Conservation (phyloP, 2,797 vertebrate genomes). For the Lateolabrax maculatus region DNA sequence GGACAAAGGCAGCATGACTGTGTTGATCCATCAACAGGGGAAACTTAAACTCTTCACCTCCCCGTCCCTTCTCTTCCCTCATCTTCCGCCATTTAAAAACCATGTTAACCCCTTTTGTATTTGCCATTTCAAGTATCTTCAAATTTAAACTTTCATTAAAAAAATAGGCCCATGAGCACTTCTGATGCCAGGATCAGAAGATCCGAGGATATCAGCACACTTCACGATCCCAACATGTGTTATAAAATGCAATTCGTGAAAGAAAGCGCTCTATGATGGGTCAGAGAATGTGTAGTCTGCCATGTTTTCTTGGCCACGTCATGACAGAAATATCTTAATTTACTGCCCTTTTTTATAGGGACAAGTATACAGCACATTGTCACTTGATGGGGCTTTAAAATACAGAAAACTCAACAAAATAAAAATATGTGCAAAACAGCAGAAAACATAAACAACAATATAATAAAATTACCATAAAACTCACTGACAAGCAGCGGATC, state of each 20-base stretch:
- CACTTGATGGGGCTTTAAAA: not conserved
- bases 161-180: not conserved
- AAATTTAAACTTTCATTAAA: not conserved
- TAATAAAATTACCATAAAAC: not conserved
- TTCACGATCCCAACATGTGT: too few species aligned
- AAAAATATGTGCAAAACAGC: not conserved
- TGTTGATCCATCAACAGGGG: not conserved
- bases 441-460: too few species aligned
- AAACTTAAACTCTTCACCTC: constrained; percentile 15
- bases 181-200: not conserved
- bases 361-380: not conserved
- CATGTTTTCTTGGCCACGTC: too few species aligned
- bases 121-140: not conserved
- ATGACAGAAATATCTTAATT: too few species aligned
- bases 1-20: not conserved
- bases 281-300: too few species aligned
- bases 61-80: constrained; percentile 1
- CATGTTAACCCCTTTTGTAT: not conserved
- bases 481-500: not conserved
- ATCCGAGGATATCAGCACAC: too few species aligned
- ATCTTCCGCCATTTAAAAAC: constrained; percentile 5
- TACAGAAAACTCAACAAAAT: not conserved
- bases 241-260: too few species aligned
- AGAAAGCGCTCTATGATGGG: too few species aligned
- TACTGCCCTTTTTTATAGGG: too few species aligned